A percentile compares a stretch with the other conserved stretches of the same genome.
phyloP scores from a whole-genome alignment of 2,888 invertebrate species.

The Camponotus fellah region DNA sequence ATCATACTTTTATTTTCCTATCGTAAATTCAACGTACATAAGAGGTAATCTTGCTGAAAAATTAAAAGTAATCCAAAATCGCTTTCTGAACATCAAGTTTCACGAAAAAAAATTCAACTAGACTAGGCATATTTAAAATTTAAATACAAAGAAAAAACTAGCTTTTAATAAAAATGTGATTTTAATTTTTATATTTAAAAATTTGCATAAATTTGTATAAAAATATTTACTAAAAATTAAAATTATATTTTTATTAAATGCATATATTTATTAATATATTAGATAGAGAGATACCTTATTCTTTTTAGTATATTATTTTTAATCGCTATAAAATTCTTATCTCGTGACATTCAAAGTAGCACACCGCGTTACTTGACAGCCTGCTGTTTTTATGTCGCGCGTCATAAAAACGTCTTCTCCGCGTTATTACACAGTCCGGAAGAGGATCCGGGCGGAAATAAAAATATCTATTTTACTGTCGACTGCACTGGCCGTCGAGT shows the following conservation, averaged over 20 bases:
- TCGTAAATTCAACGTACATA: not conserved
- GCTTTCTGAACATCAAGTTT: not conserved
- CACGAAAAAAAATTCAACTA: not conserved
- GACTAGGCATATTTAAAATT: too few relatives aligned
- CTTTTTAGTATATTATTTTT: not conserved
- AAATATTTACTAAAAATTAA: not conserved
- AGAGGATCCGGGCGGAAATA: conserved; percentile 34
- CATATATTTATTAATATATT: too few relatives aligned
- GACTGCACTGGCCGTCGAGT: conserved; percentile 52
- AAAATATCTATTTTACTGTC: conserved; percentile 60
- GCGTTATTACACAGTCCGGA: conserved; percentile 14
- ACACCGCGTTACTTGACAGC: not conserved
- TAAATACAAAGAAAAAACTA: too few relatives aligned
- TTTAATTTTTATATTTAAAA: not conserved
- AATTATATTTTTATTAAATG: too few relatives aligned
- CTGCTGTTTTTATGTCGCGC: conserved; percentile 25
- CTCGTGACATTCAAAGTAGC: not conserved
- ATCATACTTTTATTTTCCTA: not conserved
- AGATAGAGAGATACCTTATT: too few relatives aligned
- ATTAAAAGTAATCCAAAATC: not conserved
- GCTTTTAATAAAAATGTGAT: not conserved
- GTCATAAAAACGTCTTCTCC: conserved; percentile 24
- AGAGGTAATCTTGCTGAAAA: not conserved
- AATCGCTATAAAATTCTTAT: not conserved
- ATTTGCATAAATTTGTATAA: too few relatives aligned